phyloP scores from a whole-genome alignment of 2,797 vertebrate genomes.

The Danio kyathit region DNA sequence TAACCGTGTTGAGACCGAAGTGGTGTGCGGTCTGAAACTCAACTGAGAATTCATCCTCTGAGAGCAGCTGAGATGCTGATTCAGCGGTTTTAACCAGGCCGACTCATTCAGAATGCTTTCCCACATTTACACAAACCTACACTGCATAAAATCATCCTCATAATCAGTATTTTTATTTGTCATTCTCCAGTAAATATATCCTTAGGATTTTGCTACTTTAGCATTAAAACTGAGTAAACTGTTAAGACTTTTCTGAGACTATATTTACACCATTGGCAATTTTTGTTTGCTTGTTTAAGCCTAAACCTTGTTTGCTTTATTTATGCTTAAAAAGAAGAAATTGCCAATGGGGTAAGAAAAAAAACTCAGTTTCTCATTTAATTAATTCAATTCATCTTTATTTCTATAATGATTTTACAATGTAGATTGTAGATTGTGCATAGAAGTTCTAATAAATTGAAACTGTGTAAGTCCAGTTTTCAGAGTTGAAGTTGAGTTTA shows the following conservation, averaged over 20 bases:
- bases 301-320: neutral
- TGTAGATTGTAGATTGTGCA: no score
- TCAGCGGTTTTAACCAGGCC: conserved; percentile 29
- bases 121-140: conserved; percentile 4
- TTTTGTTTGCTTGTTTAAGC: conserved; percentile 3
- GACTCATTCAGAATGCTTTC: conserved; percentile 11
- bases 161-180: neutral
- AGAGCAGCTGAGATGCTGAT: conserved; percentile 41
- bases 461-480: no score
- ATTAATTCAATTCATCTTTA: no score
- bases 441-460: no score
- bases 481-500: no score
- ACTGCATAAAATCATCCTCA: neutral
- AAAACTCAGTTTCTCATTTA: neutral
- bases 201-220: neutral
- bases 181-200: neutral
- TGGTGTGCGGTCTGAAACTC: conserved; percentile 3
- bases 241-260: neutral
- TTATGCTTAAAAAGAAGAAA: neutral
- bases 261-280: neutral
- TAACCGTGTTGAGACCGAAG: neutral
- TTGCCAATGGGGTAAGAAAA: neutral
- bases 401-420: no score
- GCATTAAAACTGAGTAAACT: neutral
- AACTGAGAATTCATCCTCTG: conserved; percentile 21